Base-by-base conservation (phyloP, 2,797 vertebrate species). In the Malurus splendens region DNA sequence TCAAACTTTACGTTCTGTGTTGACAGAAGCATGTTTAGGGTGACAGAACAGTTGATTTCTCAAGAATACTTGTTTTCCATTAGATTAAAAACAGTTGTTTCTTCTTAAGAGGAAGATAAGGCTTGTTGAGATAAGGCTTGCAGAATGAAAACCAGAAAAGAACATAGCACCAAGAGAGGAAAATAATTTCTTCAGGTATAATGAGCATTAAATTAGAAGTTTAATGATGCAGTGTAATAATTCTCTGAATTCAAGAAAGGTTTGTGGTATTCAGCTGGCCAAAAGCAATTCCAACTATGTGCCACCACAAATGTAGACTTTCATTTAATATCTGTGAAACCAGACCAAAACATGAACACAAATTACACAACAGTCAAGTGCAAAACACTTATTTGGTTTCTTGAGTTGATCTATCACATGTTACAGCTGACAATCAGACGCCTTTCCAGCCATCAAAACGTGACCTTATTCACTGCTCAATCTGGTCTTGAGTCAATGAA, bases 171-270 rank as follows among this genome's bases (percentile, higher is more conserved):
- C 20, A 79, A 87, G 30, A 87, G 12, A 81, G 8, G 5, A 68
- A 86, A 83, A 81, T 28, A 38, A 60, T 89, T 92, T 91, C 60
- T 78, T 81, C 36, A 68, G 32, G 45, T 81, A 73, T 66, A 93
- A 90, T 56, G 52, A 90, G 25, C 3, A 7, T 64, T 83, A 90
- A 91, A 85, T 91, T 86, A 93, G 70, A 92, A 81, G 70, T 89
- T 73, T 83, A 93, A 95, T 70, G 82, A 87, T 54, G 41, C 56
- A 45, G 32, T 70, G 16, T 65, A 91, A 78, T 72, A 90, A 87
- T 67, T 54, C 44, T 52, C 66, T 65, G 59, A 80, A 81, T 89
- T 89, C 62, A 82, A 85, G 79, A 86, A 65, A 89, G 56, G 59
- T 48, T 66, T 73, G 74, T 50, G 28, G 30, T 56, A 89, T 66